Evolutionary conservation across 2,888 invertebrate species (phyloP).

Genomic region (Eupithecia insigniata): DNA sequence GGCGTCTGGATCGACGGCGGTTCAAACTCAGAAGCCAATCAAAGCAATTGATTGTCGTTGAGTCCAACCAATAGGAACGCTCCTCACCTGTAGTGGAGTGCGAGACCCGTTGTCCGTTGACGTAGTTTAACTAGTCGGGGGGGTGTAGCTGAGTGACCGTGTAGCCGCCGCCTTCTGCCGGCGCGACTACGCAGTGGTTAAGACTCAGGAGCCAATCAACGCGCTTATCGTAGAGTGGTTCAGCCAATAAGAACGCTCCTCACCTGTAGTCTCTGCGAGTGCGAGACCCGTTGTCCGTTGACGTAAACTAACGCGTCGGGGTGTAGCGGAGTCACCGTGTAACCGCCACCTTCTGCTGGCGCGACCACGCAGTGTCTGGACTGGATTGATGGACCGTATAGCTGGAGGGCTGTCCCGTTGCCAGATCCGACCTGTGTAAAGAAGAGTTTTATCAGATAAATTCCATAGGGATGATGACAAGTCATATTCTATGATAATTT

Average conservation of each 20-base stretch:
- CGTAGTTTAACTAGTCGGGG: too few species aligned
- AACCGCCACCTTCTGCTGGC: slow-evolving; percentile 95
- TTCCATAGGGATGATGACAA: neutral
- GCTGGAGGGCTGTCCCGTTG: slow-evolving; percentile 90
- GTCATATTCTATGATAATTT: too few species aligned
- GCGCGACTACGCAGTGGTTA: neutral
- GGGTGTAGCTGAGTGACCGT: neutral
- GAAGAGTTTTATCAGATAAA: neutral
- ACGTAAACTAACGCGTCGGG: slow-evolving; percentile 97
- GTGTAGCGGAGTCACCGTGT: slow-evolving; percentile 96
- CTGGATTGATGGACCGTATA: slow-evolving; percentile 96
- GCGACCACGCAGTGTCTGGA: slow-evolving; percentile 98
- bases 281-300: slow-evolving; percentile 95
- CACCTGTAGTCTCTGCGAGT: slow-evolving; percentile 95
- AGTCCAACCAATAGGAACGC: too few species aligned
- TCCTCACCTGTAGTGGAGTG: too few species aligned
- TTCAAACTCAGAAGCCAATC: neutral
- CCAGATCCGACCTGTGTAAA: slow-evolving; percentile 86
- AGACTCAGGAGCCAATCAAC: neutral
- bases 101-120: too few species aligned
- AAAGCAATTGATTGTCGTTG: too few species aligned
- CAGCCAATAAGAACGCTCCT: slow-evolving; percentile 3
- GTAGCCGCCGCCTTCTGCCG: neutral
- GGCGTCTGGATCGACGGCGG: neutral
- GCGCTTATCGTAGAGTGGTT: neutral